Evolutionary conservation across 2,797 vertebrate species (phyloP).

Genomic region (Botia almorhae): DNA sequence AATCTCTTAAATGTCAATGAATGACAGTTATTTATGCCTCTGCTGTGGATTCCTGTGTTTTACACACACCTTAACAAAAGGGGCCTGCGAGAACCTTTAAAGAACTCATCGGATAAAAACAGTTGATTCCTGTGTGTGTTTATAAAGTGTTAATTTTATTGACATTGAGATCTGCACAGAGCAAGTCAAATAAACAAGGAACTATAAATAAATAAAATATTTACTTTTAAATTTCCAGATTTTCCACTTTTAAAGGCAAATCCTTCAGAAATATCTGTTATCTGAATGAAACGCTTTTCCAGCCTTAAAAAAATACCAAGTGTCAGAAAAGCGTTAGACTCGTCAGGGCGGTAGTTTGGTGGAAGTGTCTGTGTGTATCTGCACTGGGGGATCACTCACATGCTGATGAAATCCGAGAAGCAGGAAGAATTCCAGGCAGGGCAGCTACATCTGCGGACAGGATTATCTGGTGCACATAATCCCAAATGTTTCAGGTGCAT

Average conservation of each 20-base stretch:
- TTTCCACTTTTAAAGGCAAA: too few relatives aligned
- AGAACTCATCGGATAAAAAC: slow-evolving; percentile 41
- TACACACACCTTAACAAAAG: slow-evolving; percentile 50
- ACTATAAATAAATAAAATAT: too few relatives aligned
- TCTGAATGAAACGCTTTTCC: too few relatives aligned
- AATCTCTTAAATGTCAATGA: slow-evolving; percentile 71
- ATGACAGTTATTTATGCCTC: slow-evolving; percentile 71
- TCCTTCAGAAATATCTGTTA: too few relatives aligned
- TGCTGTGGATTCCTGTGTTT: slow-evolving; percentile 55
- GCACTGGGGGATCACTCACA: slow-evolving; percentile 61
- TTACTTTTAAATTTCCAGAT: too few relatives aligned
- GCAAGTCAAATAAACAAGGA: too few relatives aligned
- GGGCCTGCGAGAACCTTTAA: slow-evolving; percentile 41
- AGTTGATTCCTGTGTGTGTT: too few relatives aligned
- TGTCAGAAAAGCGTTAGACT: background rate
- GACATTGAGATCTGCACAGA: too few relatives aligned
- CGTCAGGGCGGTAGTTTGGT: background rate
- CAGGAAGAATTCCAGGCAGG: slow-evolving; percentile 76
- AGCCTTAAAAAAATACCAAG: too few relatives aligned
- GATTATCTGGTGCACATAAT: slow-evolving; percentile 76
- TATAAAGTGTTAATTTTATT: too few relatives aligned
- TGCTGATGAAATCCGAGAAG: slow-evolving; percentile 76
- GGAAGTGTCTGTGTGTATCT: slow-evolving; percentile 25
- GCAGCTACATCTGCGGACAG: slow-evolving; percentile 79
- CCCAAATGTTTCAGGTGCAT: slow-evolving; percentile 67